Evolutionary conservation across 2,797 vertebrate genomes (phyloP).

Genomic region (Manis pentadactyla): DNA sequence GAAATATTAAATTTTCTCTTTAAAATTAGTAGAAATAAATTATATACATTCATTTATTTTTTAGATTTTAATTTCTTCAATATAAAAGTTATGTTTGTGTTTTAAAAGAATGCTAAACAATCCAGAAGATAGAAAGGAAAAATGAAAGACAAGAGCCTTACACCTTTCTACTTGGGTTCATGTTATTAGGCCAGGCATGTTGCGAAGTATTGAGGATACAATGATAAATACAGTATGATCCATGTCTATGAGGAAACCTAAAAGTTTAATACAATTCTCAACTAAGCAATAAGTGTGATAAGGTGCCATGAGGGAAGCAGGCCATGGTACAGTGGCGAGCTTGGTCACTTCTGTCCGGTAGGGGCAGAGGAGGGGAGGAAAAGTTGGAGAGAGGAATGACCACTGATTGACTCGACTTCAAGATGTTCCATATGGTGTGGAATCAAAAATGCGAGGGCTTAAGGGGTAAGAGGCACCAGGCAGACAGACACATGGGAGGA

Average conservation of each 20-base stretch:
- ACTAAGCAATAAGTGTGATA: neutral
- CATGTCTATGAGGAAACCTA: neutral
- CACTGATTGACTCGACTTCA: neutral
- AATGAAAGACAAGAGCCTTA: neutral
- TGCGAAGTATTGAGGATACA: neutral
- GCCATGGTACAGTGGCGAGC: neutral
- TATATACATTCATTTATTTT: neutral
- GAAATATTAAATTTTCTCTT: neutral
- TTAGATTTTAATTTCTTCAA: neutral
- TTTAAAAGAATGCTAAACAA: neutral
- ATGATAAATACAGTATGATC: neutral
- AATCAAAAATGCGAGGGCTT: neutral
- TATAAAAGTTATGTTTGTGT: neutral
- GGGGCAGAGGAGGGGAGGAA: neutral
- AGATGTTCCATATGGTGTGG: neutral
- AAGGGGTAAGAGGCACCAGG: neutral
- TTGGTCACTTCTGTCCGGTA: neutral
- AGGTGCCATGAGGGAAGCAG: neutral
- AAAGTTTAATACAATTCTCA: neutral
- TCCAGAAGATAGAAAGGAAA: neutral
- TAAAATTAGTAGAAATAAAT: conserved; percentile 20
- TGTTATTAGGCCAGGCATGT: neutral
- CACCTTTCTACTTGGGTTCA: neutral
- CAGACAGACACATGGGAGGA: neutral
- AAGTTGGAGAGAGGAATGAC: neutral